phyloP scores from a whole-genome alignment of 1,140 invertebrate genomes.

The Ooceraea biroi region DNA sequence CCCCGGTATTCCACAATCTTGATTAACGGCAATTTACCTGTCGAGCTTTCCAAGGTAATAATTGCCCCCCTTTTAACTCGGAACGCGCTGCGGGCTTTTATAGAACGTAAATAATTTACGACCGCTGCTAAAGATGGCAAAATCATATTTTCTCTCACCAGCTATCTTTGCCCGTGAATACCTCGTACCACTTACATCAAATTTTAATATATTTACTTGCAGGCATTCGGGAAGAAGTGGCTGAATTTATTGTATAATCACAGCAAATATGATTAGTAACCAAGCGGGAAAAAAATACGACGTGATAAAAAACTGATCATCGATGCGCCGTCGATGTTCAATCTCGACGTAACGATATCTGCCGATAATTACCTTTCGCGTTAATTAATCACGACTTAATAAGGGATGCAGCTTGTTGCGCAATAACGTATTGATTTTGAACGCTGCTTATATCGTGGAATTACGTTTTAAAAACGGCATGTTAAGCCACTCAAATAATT shows the following conservation, averaged over 20 bases:
- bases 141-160: constrained; percentile 30
- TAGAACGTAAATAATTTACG: constrained; percentile 41
- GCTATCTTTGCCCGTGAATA: background rate
- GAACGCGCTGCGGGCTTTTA: constrained; percentile 31
- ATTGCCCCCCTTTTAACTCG: constrained; percentile 34
- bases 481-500: background rate
- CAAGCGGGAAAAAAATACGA: background rate
- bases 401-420: constrained; percentile 9
- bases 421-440: constrained; percentile 22
- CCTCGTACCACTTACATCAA: background rate
- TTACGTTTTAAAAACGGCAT: background rate
- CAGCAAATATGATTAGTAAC: too few relatives aligned
- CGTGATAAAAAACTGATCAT: background rate
- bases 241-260: constrained; percentile 36
- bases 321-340: background rate
- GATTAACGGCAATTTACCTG: constrained; percentile 35
- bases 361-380: background rate
- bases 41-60: background rate
- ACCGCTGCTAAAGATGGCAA: background rate
- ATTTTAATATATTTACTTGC: constrained; percentile 41
- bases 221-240: background rate
- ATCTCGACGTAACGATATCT: background rate
- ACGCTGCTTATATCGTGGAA: background rate
- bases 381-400: constrained; percentile 40
- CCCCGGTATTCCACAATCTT: background rate